Evolutionary conservation across 2,113 vertebrate genomes (phyloP), one percentile per base, ranked within the genome.

Genomic region (Charina bottae): DNA sequence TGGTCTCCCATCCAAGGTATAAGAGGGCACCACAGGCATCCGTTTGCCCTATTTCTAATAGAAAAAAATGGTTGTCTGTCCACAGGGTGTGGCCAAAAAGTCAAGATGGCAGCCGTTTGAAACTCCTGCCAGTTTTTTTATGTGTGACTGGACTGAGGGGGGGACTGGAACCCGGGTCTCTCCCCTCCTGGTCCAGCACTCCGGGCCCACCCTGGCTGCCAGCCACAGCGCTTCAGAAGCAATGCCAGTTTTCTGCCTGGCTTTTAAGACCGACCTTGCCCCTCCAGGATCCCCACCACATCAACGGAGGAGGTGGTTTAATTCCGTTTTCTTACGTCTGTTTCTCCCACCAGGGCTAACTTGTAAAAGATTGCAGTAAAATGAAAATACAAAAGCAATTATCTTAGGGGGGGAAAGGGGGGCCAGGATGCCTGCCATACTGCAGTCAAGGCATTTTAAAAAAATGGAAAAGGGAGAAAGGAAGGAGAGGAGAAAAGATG

Each of bases 321-420:
- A 28, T 0, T 0, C 33, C 12, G 0, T 62, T 72, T 83, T 88
- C 42, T 62, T 53, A 88, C 19, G 26, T 83, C 55, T 54, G 53
- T 84, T 54, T 89, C 55, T 83, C 83, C 23, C 10, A 5, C 78
- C 2, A 3, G 33, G 0, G 24, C 26, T 87, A 53, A 13, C 55
- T 49, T 59, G 4, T 78, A 59, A 26, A 60, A 60, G 88, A 3
- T 83, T 6, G 9, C 12, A 56, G 0, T 0, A 59, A 83, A 53
- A 78, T 0, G 89, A 64, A 58, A 83, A 33, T 46, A 49, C 54
- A 42, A 90, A 83, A 84, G 72, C 89, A 84, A 90, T 84, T 91
- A 89, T 92, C 72, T 46, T 19, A 42, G 3, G 0, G 0, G 0
- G 0, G 53, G 91, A 92, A 46, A 46, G 26, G 23, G 2, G 33